Percentiles rank a stretch among this genome's conserved stretches.
phyloP scores from a whole-genome alignment of 2,113 vertebrate genomes.

The Varanus salvator region DNA sequence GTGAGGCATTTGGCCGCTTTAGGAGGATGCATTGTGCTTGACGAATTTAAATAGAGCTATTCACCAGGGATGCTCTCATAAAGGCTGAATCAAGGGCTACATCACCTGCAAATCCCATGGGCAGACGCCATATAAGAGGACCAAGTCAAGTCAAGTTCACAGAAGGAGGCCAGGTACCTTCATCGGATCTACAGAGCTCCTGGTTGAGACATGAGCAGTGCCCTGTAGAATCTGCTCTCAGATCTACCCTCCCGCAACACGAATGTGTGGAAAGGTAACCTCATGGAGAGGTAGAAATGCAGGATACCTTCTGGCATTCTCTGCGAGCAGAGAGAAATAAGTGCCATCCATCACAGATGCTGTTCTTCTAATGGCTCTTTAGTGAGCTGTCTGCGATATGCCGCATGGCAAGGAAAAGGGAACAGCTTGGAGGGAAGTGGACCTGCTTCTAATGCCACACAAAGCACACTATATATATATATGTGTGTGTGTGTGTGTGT shows the following conservation, averaged over 20 bases:
- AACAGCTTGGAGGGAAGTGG: not conserved
- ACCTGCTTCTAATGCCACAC: not conserved
- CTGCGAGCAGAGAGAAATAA: not conserved
- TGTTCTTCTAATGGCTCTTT: not conserved
- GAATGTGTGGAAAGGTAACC: not conserved
- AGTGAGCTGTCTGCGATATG: not conserved
- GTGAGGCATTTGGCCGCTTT: no score
- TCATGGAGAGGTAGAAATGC: not conserved
- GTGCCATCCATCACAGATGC: not conserved
- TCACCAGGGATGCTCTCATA: no score
- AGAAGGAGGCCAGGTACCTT: not conserved
- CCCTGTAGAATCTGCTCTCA: not conserved
- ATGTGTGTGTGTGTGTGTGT: no score
- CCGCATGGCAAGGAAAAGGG: not conserved
- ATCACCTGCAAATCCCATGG: no score
- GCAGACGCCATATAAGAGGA: no score
- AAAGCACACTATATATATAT: no score
- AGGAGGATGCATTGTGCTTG: no score
- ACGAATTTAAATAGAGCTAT: no score
- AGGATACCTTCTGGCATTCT: not conserved
- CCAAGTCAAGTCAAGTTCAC: no score
- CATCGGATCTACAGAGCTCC: not conserved
- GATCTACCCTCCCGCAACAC: not conserved
- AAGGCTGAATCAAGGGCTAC: no score
- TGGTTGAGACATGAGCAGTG: not conserved